Percentiles rank a stretch among this genome's conserved stretches.
Evolutionary conservation across 2,888 invertebrate species (phyloP).

Genomic region (Tridacna gigas): DNA sequence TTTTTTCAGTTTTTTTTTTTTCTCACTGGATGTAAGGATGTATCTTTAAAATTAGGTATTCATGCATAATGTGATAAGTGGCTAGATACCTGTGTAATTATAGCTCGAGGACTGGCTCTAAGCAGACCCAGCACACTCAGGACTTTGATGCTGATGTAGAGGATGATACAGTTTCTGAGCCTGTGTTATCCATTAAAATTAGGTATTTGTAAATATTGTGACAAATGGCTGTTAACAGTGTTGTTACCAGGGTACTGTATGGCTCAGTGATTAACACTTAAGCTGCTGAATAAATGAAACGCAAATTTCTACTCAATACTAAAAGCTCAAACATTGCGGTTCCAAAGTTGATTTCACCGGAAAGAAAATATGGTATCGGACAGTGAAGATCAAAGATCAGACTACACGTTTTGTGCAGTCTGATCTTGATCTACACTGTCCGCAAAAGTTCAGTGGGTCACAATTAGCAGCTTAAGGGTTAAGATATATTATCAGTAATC

Average conservation of each 20-base stretch:
- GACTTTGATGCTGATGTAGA: slow-evolving; percentile 20
- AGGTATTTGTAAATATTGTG: slow-evolving; percentile 20
- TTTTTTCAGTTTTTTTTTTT: too few relatives aligned
- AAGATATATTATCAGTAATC: neutral
- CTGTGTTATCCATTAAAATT: slow-evolving; percentile 33
- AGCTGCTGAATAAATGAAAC: too few relatives aligned
- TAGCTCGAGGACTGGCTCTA: slow-evolving; percentile 22
- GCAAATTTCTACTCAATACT: too few relatives aligned
- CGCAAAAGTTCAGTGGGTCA: too few relatives aligned
- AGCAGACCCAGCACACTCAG: slow-evolving; percentile 8
- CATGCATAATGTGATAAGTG: neutral
- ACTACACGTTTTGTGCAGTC: neutral
- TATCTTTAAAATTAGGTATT: too few relatives aligned
- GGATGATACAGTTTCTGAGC: slow-evolving; percentile 13
- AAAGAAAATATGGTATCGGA: too few relatives aligned
- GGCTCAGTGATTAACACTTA: too few relatives aligned
- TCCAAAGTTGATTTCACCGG: too few relatives aligned
- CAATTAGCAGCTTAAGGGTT: neutral
- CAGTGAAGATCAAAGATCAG: too few relatives aligned
- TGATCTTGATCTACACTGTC: neutral
- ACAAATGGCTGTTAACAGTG: neutral
- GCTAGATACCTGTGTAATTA: neutral
- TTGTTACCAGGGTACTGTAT: too few relatives aligned
- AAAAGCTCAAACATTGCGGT: too few relatives aligned
- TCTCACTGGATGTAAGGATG: too few relatives aligned